Evolutionary conservation across 2,888 invertebrate species (phyloP), one percentile per base, ranked within the genome.

Genomic region (Agrypnus murinus): DNA sequence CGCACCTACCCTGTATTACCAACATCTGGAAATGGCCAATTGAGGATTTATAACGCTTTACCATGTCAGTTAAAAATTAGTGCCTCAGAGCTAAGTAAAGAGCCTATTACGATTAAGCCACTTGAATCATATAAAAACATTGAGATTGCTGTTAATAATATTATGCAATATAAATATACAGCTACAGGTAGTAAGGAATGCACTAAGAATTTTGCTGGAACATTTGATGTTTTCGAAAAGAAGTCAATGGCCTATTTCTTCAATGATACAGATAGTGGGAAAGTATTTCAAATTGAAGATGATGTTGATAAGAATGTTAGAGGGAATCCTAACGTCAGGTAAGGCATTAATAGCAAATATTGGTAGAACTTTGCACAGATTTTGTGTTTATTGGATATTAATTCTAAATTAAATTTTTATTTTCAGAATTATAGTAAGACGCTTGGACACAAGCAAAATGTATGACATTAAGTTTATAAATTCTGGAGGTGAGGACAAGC

Each of bases 11-110:
- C 90, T 0, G 77, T 86, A 0, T 63, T 90, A 10, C 92, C 94
- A 8, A 78, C 87, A 6, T 77, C 82, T 3, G 90, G 90, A 0
- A 80, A 88, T 19, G 89, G 89, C 0, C 93, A 94, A 78, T 74
- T 94, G 14, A 87, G 94, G 74, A 84, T 95, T 4, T 94, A 92
- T 83, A 94, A 95, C 76, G 90, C 90, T 3, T 87, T 87, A 78
- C 85, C 88, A 32, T 92, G 92, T 77, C 85, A 87, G 67, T 87
- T 81, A 12, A 63, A 14, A n/a, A 12, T 79, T 1, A 55, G 43
- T 1, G 14, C 68, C 10, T 14, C 10, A 17, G 40, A 6, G 25
- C 50, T 58, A 8, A 10, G 12, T n/a, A n/a, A 40, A 7, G 2
- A 36, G 10, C 5, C 15, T 5, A 31, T 65, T 1, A 17, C 7